A percentile compares a stretch with the other conserved stretches of the same genome.
These are phyloP conservation scores for Bradypodion pumilum DNA, from an alignment of 2,797 vertebrate species.

Conservation along the genomic window DNA sequence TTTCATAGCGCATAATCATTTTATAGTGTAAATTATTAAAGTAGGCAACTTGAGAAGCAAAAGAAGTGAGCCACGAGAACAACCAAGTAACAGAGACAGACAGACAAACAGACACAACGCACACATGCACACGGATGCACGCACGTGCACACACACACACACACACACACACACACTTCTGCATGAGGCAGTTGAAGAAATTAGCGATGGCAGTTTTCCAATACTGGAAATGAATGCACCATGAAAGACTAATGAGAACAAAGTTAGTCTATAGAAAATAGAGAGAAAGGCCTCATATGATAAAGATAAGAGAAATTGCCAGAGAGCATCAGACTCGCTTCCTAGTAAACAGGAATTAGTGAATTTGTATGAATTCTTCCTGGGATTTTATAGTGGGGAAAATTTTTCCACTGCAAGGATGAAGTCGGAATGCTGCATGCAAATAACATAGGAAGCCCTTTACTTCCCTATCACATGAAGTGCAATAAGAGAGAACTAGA, in stretches of 20 bases:
- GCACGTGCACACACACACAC: too few species aligned
- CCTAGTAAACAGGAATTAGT: not conserved
- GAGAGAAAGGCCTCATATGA: constrained; percentile 30
- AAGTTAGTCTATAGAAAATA: constrained; percentile 24
- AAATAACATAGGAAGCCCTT: not conserved
- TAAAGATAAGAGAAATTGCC: constrained; percentile 5
- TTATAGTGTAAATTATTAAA: constrained; percentile 46
- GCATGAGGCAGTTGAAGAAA: constrained; percentile 10
- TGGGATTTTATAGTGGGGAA: constrained; percentile 33
- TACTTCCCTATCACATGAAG: not conserved
- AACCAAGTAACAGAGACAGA: constrained; percentile 1
- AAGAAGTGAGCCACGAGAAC: constrained; percentile 37
- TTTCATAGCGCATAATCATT: constrained; percentile 42
- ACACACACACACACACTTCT: not conserved
- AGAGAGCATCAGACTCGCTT: constrained; percentile 38
- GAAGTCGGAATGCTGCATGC: constrained; percentile 27
- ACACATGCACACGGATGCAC: too few species aligned
- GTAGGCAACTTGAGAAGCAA: constrained; percentile 32
- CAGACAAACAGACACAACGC: not conserved
- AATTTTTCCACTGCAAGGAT: constrained; percentile 31
- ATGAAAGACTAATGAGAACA: not conserved
- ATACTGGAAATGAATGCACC: constrained; percentile 7
- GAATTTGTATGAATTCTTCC: not conserved
- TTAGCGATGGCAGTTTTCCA: not conserved
- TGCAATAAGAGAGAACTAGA: constrained; percentile 36